phyloP scores from a whole-genome alignment of 2,113 vertebrate genomes.

The Bos taurus region DNA sequence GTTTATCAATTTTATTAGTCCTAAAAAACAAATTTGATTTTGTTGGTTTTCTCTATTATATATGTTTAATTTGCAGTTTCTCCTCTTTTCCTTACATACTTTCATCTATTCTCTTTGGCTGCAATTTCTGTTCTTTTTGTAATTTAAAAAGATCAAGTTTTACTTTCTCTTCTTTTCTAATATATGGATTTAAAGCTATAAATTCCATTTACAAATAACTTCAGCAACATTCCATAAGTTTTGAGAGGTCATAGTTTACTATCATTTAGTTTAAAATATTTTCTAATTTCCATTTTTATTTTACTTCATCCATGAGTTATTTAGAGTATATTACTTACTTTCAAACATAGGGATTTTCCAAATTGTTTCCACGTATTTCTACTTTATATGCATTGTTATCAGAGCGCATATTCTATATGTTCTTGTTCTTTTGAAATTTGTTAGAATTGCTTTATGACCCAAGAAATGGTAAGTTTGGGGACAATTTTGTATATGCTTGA shows the following conservation, averaged over 20 bases:
- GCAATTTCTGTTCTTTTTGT: neutral
- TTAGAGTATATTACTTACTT: neutral
- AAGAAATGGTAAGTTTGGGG: neutral
- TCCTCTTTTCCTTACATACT: neutral
- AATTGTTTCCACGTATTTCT: neutral
- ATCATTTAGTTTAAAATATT: neutral
- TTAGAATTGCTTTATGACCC: neutral
- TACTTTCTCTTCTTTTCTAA: neutral
- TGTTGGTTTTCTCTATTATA: neutral
- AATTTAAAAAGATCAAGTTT: neutral
- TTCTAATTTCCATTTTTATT: neutral
- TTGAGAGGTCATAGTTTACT: neutral
- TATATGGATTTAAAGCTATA: neutral
- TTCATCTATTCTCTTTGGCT: neutral
- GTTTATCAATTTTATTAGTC: neutral
- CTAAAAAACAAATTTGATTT: neutral
- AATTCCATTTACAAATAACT: neutral
- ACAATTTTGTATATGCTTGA: neutral
- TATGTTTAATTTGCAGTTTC: neutral
- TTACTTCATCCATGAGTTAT: neutral
- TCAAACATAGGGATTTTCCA: neutral
- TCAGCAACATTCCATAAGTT: neutral
- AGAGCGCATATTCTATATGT: neutral
- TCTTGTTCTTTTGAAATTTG: neutral
- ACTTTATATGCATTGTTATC: neutral